A percentile compares a stretch with the other conserved stretches of the same genome.
phyloP scores from a whole-genome alignment of 2,113 vertebrate genomes.

The Hystrix brachyura region DNA sequence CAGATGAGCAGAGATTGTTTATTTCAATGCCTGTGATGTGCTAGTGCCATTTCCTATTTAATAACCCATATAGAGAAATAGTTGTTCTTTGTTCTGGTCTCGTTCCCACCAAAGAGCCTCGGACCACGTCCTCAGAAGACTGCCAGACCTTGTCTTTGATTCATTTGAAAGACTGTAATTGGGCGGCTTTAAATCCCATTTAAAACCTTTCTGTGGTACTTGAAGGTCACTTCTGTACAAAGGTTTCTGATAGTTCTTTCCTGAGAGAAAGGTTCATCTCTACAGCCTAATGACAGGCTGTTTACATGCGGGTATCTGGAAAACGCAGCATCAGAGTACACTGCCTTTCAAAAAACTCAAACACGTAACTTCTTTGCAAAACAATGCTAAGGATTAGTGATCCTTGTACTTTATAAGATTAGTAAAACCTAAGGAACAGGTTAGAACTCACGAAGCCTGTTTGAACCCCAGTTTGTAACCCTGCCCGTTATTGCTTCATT shows the following conservation, averaged over 20 bases:
- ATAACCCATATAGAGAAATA: constrained; percentile 9
- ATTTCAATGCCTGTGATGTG: not conserved
- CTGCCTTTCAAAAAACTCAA: not conserved
- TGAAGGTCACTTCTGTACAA: constrained; percentile 57
- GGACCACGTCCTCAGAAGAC: constrained; percentile 29
- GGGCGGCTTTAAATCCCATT: constrained; percentile 69
- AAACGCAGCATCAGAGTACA: not conserved
- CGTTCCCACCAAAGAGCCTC: not conserved
- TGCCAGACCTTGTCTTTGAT: constrained; percentile 69
- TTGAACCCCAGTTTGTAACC: not conserved
- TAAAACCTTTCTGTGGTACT: constrained; percentile 59
- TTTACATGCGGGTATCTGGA: not conserved
- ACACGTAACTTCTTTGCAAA: not conserved
- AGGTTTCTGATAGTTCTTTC: constrained; percentile 58
- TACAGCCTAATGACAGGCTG: not conserved
- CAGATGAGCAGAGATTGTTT: constrained; percentile 13
- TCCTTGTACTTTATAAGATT: not conserved
- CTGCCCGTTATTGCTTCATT: not conserved
- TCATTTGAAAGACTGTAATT: constrained; percentile 75
- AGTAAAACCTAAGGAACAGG: not conserved
- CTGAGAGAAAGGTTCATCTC: not conserved
- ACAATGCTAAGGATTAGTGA: not conserved
- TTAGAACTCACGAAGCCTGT: not conserved
- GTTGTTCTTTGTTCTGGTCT: constrained; percentile 60
- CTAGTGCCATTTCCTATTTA: not conserved